Conservation (phyloP, 2,797 vertebrate genomes). For the Lepus townsendii region DNA sequence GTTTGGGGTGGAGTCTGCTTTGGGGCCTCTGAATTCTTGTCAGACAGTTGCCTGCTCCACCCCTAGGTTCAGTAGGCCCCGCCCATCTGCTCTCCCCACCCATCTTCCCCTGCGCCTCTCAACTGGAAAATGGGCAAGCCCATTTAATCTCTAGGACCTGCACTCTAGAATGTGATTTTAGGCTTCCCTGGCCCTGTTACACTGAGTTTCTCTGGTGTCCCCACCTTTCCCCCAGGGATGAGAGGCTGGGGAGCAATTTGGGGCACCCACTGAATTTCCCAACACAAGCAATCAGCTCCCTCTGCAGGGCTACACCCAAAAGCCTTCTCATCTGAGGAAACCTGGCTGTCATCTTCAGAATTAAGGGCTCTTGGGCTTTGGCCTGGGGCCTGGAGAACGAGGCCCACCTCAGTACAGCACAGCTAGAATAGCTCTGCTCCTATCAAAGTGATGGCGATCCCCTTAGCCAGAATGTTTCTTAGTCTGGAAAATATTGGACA, state of each 20-base stretch:
- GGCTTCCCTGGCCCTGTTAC: constrained; percentile 54
- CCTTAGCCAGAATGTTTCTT: not conserved
- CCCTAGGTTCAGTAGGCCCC: not conserved
- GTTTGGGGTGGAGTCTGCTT: constrained; percentile 35
- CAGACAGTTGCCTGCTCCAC: constrained; percentile 34
- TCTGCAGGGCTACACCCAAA: constrained; percentile 45
- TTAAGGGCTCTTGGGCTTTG: constrained; percentile 16
- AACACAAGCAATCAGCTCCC: constrained; percentile 58
- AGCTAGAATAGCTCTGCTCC: not conserved
- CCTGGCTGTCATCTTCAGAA: not conserved
- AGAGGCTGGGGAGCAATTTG: constrained; percentile 64
- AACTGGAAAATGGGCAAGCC: constrained; percentile 41
- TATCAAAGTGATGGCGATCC: not conserved
- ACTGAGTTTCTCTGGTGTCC: constrained; percentile 55
- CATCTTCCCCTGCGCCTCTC: constrained; percentile 60
- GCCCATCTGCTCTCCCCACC: constrained; percentile 19
- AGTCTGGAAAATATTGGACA: constrained; percentile 42
- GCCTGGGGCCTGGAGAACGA: not conserved
- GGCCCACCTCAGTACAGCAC: not conserved
- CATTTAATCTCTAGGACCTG: constrained; percentile 57
- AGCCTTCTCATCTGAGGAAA: constrained; percentile 56
- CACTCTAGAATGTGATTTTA: constrained; percentile 39
- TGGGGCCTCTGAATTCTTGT: constrained; percentile 51
- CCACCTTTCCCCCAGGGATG: constrained; percentile 32
- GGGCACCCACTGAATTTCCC: constrained; percentile 63